Evolutionary conservation across 2,888 invertebrate genomes (phyloP).

Genomic region (Caenorhabditis sp.): DNA sequence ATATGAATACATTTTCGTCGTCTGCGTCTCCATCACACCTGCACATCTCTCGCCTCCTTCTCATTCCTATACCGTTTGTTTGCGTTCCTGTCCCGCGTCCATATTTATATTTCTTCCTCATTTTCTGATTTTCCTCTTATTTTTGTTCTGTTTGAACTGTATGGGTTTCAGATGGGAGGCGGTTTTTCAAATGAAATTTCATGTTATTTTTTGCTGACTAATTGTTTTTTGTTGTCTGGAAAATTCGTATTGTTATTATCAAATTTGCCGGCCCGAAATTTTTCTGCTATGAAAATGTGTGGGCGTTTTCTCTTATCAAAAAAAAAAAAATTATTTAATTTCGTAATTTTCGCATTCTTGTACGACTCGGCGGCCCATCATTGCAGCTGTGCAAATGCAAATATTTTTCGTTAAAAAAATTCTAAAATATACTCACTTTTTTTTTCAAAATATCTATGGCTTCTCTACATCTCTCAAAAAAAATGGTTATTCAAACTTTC

Average conservation of each 20-base stretch:
- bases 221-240: not conserved
- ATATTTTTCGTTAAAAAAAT: too few species aligned
- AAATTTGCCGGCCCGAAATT: not conserved
- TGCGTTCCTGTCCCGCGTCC: conserved; percentile 12
- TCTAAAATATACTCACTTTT: too few species aligned
- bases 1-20: conserved; percentile 5
- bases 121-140: conserved; percentile 7
- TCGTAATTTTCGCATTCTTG: too few species aligned
- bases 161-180: too few species aligned
- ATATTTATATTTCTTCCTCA: conserved; percentile 8
- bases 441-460: too few species aligned
- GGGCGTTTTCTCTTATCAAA: too few species aligned
- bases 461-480: too few species aligned
- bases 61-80: conserved; percentile 22
- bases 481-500: too few species aligned
- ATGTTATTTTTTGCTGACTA: not conserved
- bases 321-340: too few species aligned
- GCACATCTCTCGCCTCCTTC: conserved; percentile 17
- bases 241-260: not conserved
- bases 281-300: too few species aligned
- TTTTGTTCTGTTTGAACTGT: not conserved
- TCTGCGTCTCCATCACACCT: conserved; percentile 15
- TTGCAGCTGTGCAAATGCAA: too few species aligned
- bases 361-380: too few species aligned
- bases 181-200: conserved; percentile 13